Conservation (phyloP, 1,140 invertebrate genomes). For the Alviniconcha marisindica region DNA sequence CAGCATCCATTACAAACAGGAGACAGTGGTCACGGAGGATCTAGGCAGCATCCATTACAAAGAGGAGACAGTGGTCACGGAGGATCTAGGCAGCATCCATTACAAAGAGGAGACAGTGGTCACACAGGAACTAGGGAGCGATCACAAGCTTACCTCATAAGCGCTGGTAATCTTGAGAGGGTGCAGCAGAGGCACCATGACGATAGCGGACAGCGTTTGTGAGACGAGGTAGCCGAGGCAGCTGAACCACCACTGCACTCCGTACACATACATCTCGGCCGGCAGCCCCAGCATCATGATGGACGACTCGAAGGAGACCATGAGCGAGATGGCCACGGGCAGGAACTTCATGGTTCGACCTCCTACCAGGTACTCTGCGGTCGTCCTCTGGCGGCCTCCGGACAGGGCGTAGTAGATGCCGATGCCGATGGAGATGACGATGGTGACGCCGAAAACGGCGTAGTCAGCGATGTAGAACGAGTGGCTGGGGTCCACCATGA, state of each 20-base stretch:
- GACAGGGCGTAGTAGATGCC: conserved; percentile 89
- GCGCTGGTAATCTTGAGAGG: conserved; percentile 73
- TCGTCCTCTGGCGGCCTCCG: conserved; percentile 91
- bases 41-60: no score
- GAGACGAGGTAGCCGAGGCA: conserved; percentile 57
- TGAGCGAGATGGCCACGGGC: conserved; percentile 65
- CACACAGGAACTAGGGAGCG: no score
- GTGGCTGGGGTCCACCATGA: conserved; percentile 45
- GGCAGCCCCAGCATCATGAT: conserved; percentile 76
- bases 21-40: no score
- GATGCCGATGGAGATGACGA: conserved; percentile 80
- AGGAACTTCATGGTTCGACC: conserved; percentile 76
- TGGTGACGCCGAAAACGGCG: conserved; percentile 59
- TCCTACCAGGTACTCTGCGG: conserved; percentile 87
- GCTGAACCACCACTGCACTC: conserved; percentile 51
- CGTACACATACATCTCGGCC: conserved; percentile 66
- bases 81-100: no score
- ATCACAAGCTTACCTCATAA: conserved; percentile 74
- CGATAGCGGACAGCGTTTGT: conserved; percentile 61
- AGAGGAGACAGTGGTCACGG: no score
- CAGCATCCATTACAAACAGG: no score
- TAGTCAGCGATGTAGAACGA: conserved; percentile 64
- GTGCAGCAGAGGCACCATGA: conserved; percentile 73
- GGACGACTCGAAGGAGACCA: conserved; percentile 69
- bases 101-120: no score